Base-by-base conservation (phyloP, 1,140 invertebrate genomes). In the Drosophila ananassae region DNA sequence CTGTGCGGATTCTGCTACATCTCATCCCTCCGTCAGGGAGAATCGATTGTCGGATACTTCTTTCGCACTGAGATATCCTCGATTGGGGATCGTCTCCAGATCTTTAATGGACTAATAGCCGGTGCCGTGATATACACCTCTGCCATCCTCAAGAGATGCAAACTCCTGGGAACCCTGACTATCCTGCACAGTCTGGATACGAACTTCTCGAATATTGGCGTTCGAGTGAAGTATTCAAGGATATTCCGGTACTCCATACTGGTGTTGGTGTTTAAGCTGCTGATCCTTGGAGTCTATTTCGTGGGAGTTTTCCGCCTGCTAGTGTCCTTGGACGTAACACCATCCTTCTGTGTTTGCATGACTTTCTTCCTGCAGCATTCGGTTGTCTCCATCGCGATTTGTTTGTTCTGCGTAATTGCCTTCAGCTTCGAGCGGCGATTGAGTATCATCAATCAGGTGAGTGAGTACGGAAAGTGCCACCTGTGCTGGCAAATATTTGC, bases 11-110 rank as follows among this genome's bases (percentile, higher is more conserved):
- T 89, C 22, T 90, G 90, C 24, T 90, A 90, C 39, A 79, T 77
- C 10, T 90, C 74, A 0, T 79, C 84, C 9, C 37, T 89, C 46
- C 47, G 75, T 0, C 77, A 79, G 44, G 78, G 89, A 9, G 81
- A 87, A 32, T 90, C 90, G n/a, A 77, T 89, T 25, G 80, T 91
- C 12, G 89, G 84, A 1, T 90, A 90, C 24, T 91, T 91, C 17
- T 76, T 90, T 46, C 79, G 77, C 54, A 90, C 84, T 0, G 78
- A 91, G 4, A 81, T 91, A 41, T 90, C 90, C 4, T 78, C 74
- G 0, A 60, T 90, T 4, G 89, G 89, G 1, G 79, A 91, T 77
- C 82, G 77, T 0, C 13, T 90, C 41, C 87, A 91, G 58, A 73
- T 87, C 25, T 85, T 90, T n/a, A 81, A 68, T 60, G 85, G 89